A percentile compares a stretch with the other conserved stretches of the same genome.
Evolutionary conservation across 2,113 vertebrate species (phyloP).

Genomic region (Lasiurus borealis): DNA sequence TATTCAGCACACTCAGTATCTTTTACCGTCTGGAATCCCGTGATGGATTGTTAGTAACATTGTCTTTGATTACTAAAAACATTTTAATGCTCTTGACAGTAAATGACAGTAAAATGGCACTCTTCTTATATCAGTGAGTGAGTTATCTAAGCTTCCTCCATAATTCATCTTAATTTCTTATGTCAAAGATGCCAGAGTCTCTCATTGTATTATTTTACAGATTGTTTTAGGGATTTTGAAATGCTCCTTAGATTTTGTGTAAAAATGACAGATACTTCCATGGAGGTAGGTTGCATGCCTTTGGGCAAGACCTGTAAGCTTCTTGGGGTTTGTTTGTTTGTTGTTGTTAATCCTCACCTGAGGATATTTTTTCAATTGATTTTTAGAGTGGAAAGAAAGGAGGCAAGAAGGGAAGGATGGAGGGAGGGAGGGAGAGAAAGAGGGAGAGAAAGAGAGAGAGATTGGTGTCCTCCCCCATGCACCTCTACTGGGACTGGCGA

Average conservation of each 20-base stretch:
- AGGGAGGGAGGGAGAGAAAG: too few species aligned
- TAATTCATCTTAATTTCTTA: background rate
- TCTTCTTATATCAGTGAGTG: background rate
- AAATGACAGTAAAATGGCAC: background rate
- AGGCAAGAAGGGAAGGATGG: too few species aligned
- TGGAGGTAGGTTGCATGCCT: background rate
- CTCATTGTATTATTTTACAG: background rate
- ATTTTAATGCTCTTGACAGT: slow-evolving; percentile 30
- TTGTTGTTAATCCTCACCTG: too few species aligned
- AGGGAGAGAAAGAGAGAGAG: too few species aligned
- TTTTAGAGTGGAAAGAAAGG: too few species aligned
- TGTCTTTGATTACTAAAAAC: slow-evolving; percentile 47
- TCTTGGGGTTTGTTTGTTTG: background rate
- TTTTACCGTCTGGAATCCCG: background rate
- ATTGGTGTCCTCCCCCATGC: too few species aligned
- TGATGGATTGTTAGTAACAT: slow-evolving; percentile 10
- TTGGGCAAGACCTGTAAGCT: background rate
- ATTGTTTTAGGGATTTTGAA: slow-evolving; percentile 40
- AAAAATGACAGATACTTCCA: background rate
- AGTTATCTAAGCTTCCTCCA: background rate
- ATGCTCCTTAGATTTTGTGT: slow-evolving; percentile 35
- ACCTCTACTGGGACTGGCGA: too few species aligned
- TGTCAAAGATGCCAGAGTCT: background rate
- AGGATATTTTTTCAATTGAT: too few species aligned
- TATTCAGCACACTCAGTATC: background rate